Conservation (phyloP, 2,888 invertebrate species). For the Hydropsyche betteni region DNA sequence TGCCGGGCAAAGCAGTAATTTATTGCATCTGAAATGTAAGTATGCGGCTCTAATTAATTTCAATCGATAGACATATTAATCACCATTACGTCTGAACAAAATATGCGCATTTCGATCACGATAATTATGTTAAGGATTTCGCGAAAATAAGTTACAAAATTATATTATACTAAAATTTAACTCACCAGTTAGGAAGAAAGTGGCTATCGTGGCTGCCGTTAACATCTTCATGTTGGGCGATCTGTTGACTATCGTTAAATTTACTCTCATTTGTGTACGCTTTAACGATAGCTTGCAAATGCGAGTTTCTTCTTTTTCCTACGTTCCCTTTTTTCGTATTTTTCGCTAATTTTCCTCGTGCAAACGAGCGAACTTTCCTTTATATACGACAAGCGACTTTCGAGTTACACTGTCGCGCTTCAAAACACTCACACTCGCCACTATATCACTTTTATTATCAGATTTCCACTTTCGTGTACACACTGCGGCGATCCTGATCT, state of each 20-base stretch:
- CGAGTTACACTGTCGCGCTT: no score
- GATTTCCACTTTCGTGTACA: background rate
- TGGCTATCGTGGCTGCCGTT: conserved; percentile 38
- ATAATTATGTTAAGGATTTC: background rate
- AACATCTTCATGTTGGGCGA: conserved; percentile 39
- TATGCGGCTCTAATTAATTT: background rate
- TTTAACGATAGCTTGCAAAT: conserved; percentile 1
- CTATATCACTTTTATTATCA: no score
- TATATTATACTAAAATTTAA: background rate
- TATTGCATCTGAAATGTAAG: conserved; percentile 23
- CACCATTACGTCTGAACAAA: background rate
- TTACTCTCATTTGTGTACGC: conserved; percentile 28
- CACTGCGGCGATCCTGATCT: background rate
- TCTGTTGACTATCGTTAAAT: conserved; percentile 39
- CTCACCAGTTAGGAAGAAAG: conserved; percentile 37
- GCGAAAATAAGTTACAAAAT: background rate
- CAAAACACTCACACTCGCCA: no score
- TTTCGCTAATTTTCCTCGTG: no score
- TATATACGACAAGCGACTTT: no score
- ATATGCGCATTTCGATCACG: background rate
- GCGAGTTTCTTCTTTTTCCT: no score
- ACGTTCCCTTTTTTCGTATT: no score
- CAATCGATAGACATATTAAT: background rate
- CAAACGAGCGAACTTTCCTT: no score
- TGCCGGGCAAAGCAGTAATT: conserved; percentile 16